Conservation (phyloP, 2,113 vertebrate species). For the Piaya cayana region DNA sequence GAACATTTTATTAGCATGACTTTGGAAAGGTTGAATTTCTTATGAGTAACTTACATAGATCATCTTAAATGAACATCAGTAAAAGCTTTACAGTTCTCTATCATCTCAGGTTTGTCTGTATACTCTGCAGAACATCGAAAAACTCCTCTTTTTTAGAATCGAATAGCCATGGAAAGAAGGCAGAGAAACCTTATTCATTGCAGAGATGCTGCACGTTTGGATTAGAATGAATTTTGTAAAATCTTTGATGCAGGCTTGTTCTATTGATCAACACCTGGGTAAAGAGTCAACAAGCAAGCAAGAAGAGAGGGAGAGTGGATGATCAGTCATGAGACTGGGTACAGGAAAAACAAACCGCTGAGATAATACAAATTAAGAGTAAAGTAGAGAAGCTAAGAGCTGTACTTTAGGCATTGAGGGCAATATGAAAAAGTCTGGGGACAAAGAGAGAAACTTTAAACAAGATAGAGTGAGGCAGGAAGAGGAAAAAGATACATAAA, state of each 20-base stretch:
- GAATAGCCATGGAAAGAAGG: background rate
- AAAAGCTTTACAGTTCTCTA: background rate
- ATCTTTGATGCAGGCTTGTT: background rate
- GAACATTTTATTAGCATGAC: slow-evolving; percentile 15
- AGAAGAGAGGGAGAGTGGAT: background rate
- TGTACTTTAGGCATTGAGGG: background rate
- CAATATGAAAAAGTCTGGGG: background rate
- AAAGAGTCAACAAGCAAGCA: background rate
- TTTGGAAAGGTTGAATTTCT: slow-evolving; percentile 27
- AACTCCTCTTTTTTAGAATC: background rate
- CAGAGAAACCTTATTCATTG: background rate
- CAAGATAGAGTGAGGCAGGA: fast-evolving
- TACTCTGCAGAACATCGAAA: background rate
- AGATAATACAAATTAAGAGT: background rate
- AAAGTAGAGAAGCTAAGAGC: background rate
- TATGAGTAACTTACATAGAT: background rate
- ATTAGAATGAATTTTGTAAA: background rate
- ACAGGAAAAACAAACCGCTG: background rate
- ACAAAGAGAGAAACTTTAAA: background rate
- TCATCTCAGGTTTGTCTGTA: background rate
- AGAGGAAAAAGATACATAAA: background rate
- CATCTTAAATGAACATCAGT: background rate
- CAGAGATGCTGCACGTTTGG: background rate
- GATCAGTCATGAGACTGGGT: background rate
- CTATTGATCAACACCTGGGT: background rate